phyloP scores from a whole-genome alignment of 1,140 invertebrate species.

The Globodera rostochiensis region DNA sequence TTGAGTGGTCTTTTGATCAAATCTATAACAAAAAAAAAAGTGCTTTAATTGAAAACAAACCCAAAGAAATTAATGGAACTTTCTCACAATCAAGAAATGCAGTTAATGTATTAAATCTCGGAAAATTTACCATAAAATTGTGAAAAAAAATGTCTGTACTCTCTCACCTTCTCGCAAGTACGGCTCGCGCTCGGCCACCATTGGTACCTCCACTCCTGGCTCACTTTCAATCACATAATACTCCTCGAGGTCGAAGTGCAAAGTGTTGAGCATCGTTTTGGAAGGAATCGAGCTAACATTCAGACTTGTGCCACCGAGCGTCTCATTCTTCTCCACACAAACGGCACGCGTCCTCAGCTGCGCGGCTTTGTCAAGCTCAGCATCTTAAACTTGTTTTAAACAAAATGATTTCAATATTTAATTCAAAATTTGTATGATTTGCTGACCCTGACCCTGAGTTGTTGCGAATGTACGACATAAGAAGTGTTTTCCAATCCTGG shows the following conservation, averaged over 20 bases:
- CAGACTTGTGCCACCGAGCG: constrained; percentile 93
- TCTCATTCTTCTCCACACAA: constrained; percentile 91
- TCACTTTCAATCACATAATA: constrained; percentile 16
- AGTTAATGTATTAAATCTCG: too few relatives aligned
- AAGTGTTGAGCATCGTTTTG: constrained; percentile 81
- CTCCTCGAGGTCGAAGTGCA: constrained; percentile 81
- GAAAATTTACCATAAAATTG: neutral
- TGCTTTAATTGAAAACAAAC: neutral
- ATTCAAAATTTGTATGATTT: too few relatives aligned
- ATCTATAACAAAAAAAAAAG: neutral
- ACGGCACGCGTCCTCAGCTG: constrained; percentile 96
- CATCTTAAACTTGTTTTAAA: constrained; percentile 69
- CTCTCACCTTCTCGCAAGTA: constrained; percentile 6
- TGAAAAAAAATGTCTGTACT: neutral
- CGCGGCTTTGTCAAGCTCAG: constrained; percentile 95
- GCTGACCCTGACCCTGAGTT: too few relatives aligned
- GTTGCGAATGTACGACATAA: too few relatives aligned
- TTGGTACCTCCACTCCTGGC: neutral
- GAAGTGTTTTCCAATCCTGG: too few relatives aligned
- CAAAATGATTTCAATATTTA: neutral
- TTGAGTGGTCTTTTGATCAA: neutral
- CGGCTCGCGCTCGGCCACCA: constrained; percentile 7
- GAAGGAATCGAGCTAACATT: constrained; percentile 76
- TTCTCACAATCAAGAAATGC: neutral
- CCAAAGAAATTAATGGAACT: constrained; percentile 6